Conservation (phyloP, 37 sponge, comb jelly and placozoan species). For the Axinella damicornis region DNA sequence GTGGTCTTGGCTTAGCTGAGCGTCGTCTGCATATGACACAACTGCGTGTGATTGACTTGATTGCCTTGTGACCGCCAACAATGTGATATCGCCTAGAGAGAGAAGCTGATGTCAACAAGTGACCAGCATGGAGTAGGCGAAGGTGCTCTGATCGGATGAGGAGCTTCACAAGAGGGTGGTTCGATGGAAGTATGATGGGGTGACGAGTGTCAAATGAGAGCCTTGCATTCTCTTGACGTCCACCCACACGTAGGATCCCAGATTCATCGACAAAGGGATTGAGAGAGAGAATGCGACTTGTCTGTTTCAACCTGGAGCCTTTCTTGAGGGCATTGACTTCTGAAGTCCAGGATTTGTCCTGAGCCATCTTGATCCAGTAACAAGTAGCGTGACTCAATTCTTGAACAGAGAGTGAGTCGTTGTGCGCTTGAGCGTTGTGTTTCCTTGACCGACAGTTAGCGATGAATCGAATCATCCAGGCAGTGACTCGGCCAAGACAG, state of each 20-base stretch:
- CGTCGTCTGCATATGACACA: conserved; percentile 55
- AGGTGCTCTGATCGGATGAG: conserved; percentile 30
- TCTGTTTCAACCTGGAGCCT: neutral
- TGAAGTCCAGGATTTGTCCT: neutral
- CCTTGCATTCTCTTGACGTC: conserved; percentile 29
- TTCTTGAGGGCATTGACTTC: neutral
- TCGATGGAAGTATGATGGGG: conserved; percentile 36
- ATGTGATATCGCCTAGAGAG: conserved; percentile 31
- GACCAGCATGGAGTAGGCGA: conserved; percentile 36
- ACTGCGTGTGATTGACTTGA: conserved; percentile 25
- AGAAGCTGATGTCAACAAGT: neutral
- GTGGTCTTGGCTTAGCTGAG: conserved; percentile 20
- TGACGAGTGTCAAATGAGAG: conserved; percentile 6
- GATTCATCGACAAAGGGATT: conserved; percentile 41
- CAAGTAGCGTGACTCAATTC: neutral
- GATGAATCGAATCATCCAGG: conserved; percentile 46
- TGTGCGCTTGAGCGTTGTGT: neutral
- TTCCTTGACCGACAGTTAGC: conserved; percentile 6
- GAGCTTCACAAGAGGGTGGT: conserved; percentile 22
- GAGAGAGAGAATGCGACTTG: neutral
- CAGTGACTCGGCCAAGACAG: conserved; percentile 22
- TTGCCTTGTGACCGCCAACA: conserved; percentile 23
- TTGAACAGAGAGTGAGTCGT: neutral
- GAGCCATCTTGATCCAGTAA: conserved; percentile 9
- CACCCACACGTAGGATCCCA: conserved; percentile 36